A percentile compares a stretch with the other conserved stretches of the same genome.
Conservation (phyloP, 2,888 invertebrate genomes). For the Acanthosepion lycidas region DNA sequence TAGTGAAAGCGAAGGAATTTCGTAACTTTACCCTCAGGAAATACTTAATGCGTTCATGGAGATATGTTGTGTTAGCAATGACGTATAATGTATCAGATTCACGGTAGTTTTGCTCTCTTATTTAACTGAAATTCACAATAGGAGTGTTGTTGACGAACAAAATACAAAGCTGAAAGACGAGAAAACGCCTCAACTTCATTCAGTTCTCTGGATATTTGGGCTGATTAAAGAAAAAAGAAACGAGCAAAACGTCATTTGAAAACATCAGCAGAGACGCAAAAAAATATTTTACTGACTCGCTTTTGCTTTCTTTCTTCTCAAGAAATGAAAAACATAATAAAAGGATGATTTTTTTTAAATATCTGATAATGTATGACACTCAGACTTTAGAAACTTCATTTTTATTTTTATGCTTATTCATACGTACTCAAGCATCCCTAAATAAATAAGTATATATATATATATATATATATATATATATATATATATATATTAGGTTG, state of each 20-base stretch:
- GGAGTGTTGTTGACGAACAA: not conserved
- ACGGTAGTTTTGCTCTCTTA: not conserved
- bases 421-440: too few relatives aligned
- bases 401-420: too few relatives aligned
- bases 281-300: too few relatives aligned
- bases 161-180: not conserved
- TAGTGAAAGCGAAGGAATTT: slow-evolving; percentile 11
- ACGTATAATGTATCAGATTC: not conserved
- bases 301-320: too few relatives aligned
- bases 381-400: not conserved
- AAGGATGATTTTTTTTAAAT: not conserved
- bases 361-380: not conserved
- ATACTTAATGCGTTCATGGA: not conserved
- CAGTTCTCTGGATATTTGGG: not conserved
- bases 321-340: not conserved
- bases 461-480: too few relatives aligned
- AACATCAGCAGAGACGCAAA: not conserved
- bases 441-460: too few relatives aligned
- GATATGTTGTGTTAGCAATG: not conserved
- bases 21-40: not conserved
- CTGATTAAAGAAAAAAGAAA: not conserved
- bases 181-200: slow-evolving; percentile 8
- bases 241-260: not conserved
- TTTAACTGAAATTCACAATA: not conserved
- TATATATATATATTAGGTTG: too few relatives aligned